These are phyloP conservation scores for Anguilla obscura DNA, from an alignment of 2,797 vertebrate species.

Conservation along the genomic window DNA sequence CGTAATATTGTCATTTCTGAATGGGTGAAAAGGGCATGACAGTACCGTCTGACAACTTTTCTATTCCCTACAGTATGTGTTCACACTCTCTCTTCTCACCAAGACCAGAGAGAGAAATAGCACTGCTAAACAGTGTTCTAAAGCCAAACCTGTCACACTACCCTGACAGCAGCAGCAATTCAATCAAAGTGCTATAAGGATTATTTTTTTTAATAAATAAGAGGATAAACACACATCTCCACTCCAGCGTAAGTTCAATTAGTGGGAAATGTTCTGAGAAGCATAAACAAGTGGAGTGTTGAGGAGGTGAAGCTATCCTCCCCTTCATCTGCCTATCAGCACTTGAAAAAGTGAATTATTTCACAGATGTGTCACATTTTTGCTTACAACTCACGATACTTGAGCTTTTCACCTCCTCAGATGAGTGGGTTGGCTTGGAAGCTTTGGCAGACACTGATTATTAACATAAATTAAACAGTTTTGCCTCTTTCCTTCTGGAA, in stretches of 20 bases:
- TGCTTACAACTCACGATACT: neutral
- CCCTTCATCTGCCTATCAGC: constrained; percentile 2
- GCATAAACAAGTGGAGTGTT: constrained; percentile 29
- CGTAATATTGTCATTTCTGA: constrained; percentile 1
- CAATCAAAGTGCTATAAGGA: constrained; percentile 4
- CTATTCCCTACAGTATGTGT: neutral
- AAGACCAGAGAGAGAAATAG: neutral
- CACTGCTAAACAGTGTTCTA: constrained; percentile 5
- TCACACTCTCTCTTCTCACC: neutral
- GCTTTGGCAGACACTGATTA: constrained; percentile 35
- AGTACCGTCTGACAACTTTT: neutral
- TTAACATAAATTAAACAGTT: constrained; percentile 53
- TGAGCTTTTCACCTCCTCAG: constrained; percentile 22
- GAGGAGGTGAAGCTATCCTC: neutral
- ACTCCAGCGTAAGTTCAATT: constrained; percentile 33
- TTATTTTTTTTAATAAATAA: constrained; percentile 30
- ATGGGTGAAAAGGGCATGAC: neutral
- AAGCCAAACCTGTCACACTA: neutral
- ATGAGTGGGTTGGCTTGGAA: constrained; percentile 25
- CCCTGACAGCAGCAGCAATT: constrained; percentile 19
- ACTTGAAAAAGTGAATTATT: constrained; percentile 29
- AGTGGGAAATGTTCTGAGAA: neutral
- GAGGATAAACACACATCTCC: constrained; percentile 30
- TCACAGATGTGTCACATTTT: constrained; percentile 30
- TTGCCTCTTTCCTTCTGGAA: constrained; percentile 47